Conservation (phyloP, 2,113 vertebrate species). For the Arothron firmamentum region DNA sequence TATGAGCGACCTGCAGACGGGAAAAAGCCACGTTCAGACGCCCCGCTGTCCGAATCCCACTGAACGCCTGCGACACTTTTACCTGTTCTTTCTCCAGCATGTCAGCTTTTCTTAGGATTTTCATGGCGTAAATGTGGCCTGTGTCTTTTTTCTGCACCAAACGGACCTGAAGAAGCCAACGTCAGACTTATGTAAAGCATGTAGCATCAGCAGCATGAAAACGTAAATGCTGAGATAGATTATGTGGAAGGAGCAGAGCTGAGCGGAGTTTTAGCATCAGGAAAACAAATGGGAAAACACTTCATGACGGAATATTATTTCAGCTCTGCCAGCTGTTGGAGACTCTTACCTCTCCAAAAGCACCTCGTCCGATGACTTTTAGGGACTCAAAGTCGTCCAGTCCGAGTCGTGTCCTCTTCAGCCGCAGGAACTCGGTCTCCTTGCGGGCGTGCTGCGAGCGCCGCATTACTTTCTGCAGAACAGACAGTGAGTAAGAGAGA, state of each 20-base stretch:
- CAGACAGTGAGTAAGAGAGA: not conserved
- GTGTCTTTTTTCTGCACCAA: constrained; percentile 99
- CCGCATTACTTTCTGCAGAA: constrained; percentile 86
- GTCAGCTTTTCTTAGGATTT: constrained; percentile 95
- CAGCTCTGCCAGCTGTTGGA: not conserved
- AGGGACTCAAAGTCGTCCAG: constrained; percentile 96
- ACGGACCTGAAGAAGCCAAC: constrained; percentile 79
- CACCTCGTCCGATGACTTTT: constrained; percentile 96
- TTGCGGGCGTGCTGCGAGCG: constrained; percentile 95
- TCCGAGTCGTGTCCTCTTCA: constrained; percentile 93
- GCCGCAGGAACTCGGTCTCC: constrained; percentile 92
- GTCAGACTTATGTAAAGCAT: not conserved
- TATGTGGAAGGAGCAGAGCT: too few relatives aligned
- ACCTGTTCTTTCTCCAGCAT: constrained; percentile 99
- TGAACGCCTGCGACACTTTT: not conserved
- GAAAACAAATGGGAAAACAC: too few relatives aligned
- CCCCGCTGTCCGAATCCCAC: not conserved
- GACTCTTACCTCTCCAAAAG: constrained; percentile 90
- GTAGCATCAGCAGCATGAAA: not conserved
- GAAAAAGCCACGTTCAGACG: not conserved
- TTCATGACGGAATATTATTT: too few relatives aligned
- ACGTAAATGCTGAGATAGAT: too few relatives aligned
- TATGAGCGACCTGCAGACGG: constrained; percentile 86
- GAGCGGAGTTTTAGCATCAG: too few relatives aligned
- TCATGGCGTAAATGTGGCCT: constrained; percentile 99